Evolutionary conservation across 1,140 invertebrate genomes (phyloP).

Genomic region (Pseudomyrmex dendroicus): DNA sequence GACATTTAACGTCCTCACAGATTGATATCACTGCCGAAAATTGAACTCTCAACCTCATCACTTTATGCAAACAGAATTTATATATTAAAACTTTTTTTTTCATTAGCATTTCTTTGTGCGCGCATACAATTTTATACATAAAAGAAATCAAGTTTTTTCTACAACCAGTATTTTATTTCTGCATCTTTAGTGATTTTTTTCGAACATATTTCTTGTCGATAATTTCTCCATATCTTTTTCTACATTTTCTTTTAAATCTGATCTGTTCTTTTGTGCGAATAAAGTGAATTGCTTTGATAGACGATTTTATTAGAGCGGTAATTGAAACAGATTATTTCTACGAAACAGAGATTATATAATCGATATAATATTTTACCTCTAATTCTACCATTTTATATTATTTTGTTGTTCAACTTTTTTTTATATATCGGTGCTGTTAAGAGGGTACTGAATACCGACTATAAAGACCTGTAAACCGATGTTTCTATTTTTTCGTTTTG

Average conservation of each 20-base stretch:
- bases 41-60: neutral
- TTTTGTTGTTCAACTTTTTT: too few species aligned
- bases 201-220: neutral
- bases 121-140: conserved; percentile 4
- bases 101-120: neutral
- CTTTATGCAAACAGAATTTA: neutral
- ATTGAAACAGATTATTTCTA: neutral
- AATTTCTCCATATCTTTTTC: neutral
- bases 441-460: too few species aligned
- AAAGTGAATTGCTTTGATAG: neutral
- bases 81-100: conserved; percentile 2
- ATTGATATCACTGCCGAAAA: conserved; percentile 27
- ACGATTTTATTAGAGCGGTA: too few species aligned
- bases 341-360: neutral
- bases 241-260: neutral
- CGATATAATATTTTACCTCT: neutral
- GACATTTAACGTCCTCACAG: conserved; percentile 15
- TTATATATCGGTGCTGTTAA: too few species aligned
- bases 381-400: neutral
- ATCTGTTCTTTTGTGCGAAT: neutral
- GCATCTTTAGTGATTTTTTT: neutral
- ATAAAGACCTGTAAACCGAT: too few species aligned
- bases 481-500: too few species aligned
- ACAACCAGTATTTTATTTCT: neutral
- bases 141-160: neutral